Evolutionary conservation across 2,888 invertebrate genomes (phyloP), one percentile per base, ranked within the genome.

Genomic region (Hirtodrosophila trivittata): DNA sequence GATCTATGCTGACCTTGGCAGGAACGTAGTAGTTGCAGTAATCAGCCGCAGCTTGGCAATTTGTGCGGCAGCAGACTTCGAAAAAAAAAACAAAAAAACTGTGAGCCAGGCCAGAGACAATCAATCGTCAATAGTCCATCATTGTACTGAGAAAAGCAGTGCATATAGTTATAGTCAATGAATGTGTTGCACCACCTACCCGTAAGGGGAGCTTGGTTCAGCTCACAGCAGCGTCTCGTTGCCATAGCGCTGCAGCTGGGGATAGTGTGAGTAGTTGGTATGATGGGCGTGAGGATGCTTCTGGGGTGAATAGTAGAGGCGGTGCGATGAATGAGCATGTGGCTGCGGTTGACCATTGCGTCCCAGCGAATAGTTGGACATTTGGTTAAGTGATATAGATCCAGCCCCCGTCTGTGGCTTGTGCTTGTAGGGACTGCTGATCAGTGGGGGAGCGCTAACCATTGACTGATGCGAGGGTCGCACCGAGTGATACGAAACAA

Each of bases 221-320:
- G 7, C 5, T 78, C 87, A 90, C 38, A 90, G 78, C 47, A 90
- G 78, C 25, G 90, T 90, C 72, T 90, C 91, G 58, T 90, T 88
- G 21, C 90, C 87, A 30, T 84, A 87, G 10, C 81, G 85, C 52
- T 84, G 81, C 28, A 87, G 64, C 6, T 77, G 72, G 10, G 86
- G 75, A 45, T 86, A 82, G 32, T 86, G 70, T 7, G 45, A 21
- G 32, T 76, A 83, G 45, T 43, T 60, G 43, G 45, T 41, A 12
- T 68, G 62, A 32, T 69, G 75, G 8, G 70, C 68, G 39, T 80
- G 74, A 45, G 56, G 43, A 12, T 68, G 77, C 56, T 69, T 87
- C 59, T 55, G 81, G 8, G 81, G 45, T 1, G 66, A 66, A 67
- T 78, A 86, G 42, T 78, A 75, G 25, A 86, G 47, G n/a, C 85